Conservation (phyloP, 2,113 vertebrate species). For the Onychorhynchus coronatus region DNA sequence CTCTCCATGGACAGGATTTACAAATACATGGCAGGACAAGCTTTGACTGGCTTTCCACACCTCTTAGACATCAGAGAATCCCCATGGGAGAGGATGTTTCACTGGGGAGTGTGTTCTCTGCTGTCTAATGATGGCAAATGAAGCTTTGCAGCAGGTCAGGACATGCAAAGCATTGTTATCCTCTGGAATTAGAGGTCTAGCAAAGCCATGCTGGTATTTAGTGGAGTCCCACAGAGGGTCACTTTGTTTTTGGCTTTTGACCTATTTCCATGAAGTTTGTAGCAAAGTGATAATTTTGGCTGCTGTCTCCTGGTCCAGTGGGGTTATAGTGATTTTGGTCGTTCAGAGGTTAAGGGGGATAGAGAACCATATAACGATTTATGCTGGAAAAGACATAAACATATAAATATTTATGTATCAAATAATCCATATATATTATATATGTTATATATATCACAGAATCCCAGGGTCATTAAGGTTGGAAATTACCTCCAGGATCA, state of each 20-base stretch:
- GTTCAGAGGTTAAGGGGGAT: neutral
- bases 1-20: neutral
- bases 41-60: neutral
- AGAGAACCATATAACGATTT: neutral
- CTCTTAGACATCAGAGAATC: neutral
- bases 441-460: neutral
- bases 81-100: neutral
- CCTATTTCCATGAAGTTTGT: neutral
- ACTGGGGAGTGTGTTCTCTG: neutral
- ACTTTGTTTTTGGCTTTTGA: neutral
- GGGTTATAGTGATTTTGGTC: fast-evolving
- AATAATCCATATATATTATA: neutral
- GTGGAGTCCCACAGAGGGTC: neutral
- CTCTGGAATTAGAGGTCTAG: neutral
- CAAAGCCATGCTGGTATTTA: neutral
- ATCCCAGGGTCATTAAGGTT: neutral
- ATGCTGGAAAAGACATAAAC: neutral
- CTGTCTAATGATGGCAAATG: neutral
- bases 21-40: neutral
- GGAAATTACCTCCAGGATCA: neutral
- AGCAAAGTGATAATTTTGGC: neutral
- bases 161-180: neutral
- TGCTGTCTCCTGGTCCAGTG: neutral
- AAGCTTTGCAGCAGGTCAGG: neutral
- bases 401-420: neutral